Base-by-base conservation (phyloP, 2,888 invertebrate species). In the Acanthococcus lagerstroemiae region DNA sequence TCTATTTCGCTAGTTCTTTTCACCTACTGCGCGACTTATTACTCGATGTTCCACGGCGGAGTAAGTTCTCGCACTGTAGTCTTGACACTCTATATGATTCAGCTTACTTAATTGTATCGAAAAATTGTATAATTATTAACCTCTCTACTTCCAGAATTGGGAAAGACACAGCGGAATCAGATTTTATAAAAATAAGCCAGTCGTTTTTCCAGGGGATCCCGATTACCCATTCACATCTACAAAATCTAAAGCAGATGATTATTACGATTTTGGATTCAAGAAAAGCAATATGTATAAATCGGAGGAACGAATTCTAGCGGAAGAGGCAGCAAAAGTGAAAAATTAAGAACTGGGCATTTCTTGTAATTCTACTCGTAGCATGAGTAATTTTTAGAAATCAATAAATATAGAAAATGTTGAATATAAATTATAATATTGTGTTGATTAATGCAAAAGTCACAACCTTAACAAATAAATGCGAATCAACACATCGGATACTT, bases 11-110 rank as follows among this genome's bases (percentile, higher is more conserved):
- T 3, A 0, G 70, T 81, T 57, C 68, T 79, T 44, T 78, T 77
- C 12, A 71, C 82, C n/a, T 82, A 86, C 69, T 75, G 75, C 24
- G 72, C 73, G 0, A 82, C 82, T 67, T 93, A 93, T 74, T 89
- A 91, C n/a, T n/a, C n/a, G n/a, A n/a, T n/a, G n/a, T n/a, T n/a
- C n/a, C n/a, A n/a, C n/a, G n/a, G n/a, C n/a, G n/a, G n/a, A n/a
- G n/a, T n/a, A n/a, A n/a, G n/a, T n/a, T n/a, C n/a, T n/a, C n/a
- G n/a, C n/a, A n/a, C n/a, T n/a, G n/a, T n/a, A 37, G 37, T 37
- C 12, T 37, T 37, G 37, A 37, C n/a, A n/a, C n/a, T n/a, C n/a
- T n/a, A n/a, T n/a, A n/a, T n/a, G n/a, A n/a, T n/a, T n/a, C n/a
- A n/a, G n/a, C n/a, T n/a, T n/a, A n/a, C n/a, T n/a, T n/a, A n/a